Conservation (phyloP, 2,888 invertebrate genomes). For the Hesperia comma region DNA sequence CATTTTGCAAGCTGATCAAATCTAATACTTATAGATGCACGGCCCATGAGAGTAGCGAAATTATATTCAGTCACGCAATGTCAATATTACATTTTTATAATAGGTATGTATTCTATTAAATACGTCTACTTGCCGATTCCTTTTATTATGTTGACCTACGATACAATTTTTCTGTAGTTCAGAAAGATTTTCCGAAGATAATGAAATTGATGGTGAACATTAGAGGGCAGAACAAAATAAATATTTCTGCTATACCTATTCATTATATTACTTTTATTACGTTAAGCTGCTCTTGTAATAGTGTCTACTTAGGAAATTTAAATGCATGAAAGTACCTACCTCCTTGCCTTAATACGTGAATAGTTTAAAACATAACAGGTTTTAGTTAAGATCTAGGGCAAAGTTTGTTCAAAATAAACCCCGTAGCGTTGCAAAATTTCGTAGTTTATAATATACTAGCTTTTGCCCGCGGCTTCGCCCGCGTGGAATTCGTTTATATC, state of each 20-base stretch:
- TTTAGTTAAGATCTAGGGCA: slow-evolving; percentile 25
- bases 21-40: slow-evolving; percentile 23
- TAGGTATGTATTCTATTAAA: slow-evolving; percentile 25
- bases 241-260: not conserved
- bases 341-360: not conserved
- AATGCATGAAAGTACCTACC: not conserved
- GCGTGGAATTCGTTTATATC: too few relatives aligned
- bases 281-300: too few relatives aligned
- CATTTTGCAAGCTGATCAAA: slow-evolving; percentile 33
- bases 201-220: slow-evolving; percentile 2
- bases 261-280: too few relatives aligned
- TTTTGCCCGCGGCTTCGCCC: too few relatives aligned
- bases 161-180: slow-evolving; percentile 2
- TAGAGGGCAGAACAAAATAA: not conserved
- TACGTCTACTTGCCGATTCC: slow-evolving; percentile 16
- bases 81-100: slow-evolving; percentile 34
- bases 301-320: too few relatives aligned
- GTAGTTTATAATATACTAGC: too few relatives aligned
- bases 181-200: not conserved
- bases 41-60: slow-evolving; percentile 24
- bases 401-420: slow-evolving; percentile 35
- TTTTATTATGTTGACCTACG: slow-evolving; percentile 24
- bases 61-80: slow-evolving; percentile 30
- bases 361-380: slow-evolving; percentile 4
- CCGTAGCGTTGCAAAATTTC: slow-evolving; percentile 28